Evolutionary conservation across 1,140 invertebrate genomes (phyloP), one percentile per base, ranked within the genome.

Genomic region (Bombus impatiens): DNA sequence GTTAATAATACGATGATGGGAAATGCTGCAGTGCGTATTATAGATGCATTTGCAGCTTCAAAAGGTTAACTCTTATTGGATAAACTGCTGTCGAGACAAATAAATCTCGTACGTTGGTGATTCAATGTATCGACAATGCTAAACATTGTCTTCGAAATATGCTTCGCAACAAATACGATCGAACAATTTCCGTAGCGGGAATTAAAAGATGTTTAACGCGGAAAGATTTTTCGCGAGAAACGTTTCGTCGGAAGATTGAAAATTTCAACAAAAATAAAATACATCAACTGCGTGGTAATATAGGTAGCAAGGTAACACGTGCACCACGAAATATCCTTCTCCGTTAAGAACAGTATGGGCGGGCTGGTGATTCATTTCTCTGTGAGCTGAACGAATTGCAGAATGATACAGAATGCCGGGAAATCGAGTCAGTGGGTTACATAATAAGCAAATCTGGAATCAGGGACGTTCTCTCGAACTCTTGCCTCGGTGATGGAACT

Each of bases 381-480:
- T 22, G 42, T 25, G 32, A n/a, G 13, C 62, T n/a, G 15, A 42
- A 35, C 42, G 35, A 40, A 75, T 82, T 25, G n/a, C 9, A 15
- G 32, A 25, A n/a, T 68, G 44, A 57, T 28, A 70, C 13, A 32
- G 25, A 44, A 47, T 10, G 35, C 13, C 25, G 3, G 2, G 65
- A 18, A 57, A n/a, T 71, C 44, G 28, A 74, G 22, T 70, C 44
- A 28, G n/a, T 53, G 35, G 28, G 35, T 57, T 77, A 78, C 35
- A 22, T 78, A 78, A 84, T 78, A 78, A 78, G 59, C 62, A 70
- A 78, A 78, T 57, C 72, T 75, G 25, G 71, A 75, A 75, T 75
- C 72, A 83, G 22, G 53, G 22, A 47, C 32, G 44, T 71, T 80
- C 78, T 15, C 44, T 32, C 13, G 42, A 76, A 83, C 47, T 53